A percentile compares a stretch with the other conserved stretches of the same genome.
These are phyloP conservation scores for Cuculus canorus DNA, from an alignment of 2,797 vertebrate species.

Conservation along the genomic window DNA sequence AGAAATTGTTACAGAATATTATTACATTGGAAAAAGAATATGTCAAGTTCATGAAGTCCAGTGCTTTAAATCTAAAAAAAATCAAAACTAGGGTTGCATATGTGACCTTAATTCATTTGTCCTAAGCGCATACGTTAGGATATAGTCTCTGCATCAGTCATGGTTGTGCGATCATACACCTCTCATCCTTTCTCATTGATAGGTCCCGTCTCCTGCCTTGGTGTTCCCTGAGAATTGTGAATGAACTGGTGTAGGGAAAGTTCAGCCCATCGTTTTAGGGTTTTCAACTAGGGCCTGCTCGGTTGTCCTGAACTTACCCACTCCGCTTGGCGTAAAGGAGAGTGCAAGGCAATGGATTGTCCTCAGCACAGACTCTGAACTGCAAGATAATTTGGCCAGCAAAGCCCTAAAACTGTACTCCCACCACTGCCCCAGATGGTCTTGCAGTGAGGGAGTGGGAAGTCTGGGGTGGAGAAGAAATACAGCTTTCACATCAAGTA, in stretches of 20 bases:
- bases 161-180: neutral
- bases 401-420: neutral
- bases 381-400: neutral
- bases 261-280: neutral
- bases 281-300: neutral
- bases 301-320: neutral
- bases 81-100: neutral
- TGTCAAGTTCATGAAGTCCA: neutral
- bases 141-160: neutral
- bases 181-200: neutral
- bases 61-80: constrained; percentile 50
- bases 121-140: neutral
- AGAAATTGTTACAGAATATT: neutral
- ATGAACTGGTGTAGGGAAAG: neutral
- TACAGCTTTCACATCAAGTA: neutral
- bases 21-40: neutral
- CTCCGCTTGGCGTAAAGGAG: neutral
- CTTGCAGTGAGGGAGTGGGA: neutral
- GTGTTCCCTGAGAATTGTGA: neutral
- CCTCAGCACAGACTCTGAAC: neutral
- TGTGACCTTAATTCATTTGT: neutral
- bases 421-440: neutral
- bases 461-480: neutral
- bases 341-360: neutral
- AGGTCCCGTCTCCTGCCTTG: neutral